These are phyloP conservation scores for Amphiprion ocellaris DNA, from an alignment of 2,113 vertebrate genomes.

Conservation along the genomic window DNA sequence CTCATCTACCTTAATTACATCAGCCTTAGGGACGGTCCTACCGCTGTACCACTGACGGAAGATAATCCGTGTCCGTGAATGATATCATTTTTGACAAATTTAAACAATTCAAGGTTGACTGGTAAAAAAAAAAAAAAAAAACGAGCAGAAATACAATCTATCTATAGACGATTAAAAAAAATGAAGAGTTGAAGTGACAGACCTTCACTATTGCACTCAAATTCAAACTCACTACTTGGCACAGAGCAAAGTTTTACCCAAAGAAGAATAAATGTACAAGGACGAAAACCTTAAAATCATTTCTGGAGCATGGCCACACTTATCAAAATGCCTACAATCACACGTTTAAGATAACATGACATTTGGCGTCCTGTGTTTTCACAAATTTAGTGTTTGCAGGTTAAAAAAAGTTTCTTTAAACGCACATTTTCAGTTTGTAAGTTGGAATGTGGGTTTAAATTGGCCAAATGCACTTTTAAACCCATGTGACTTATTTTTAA, in stretches of 20 bases:
- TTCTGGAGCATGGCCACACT: not conserved
- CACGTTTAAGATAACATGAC: not conserved
- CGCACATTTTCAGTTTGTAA: not conserved
- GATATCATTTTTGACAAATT: conserved; percentile 22
- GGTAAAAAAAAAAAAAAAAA: not conserved
- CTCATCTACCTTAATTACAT: conserved; percentile 24
- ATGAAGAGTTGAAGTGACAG: conserved; percentile 14
- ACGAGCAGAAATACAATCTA: not conserved
- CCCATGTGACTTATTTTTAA: not conserved
- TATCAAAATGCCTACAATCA: not conserved
- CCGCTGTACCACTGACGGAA: not conserved
- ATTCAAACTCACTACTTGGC: conserved; percentile 39
- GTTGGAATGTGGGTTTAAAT: conserved; percentile 2
- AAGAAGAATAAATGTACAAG: not conserved
- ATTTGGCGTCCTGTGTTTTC: not conserved
- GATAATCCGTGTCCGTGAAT: not conserved
- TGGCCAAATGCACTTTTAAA: not conserved
- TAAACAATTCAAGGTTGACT: conserved; percentile 6
- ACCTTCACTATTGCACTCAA: conserved; percentile 66
- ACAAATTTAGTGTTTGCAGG: too few species aligned
- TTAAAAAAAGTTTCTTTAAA: not conserved
- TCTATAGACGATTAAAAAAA: not conserved
- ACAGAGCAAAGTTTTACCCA: not conserved
- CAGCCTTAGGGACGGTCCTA: not conserved
- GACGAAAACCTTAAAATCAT: not conserved